phyloP scores from a whole-genome alignment of 2,113 vertebrate species.

The Eurypyga helias region DNA sequence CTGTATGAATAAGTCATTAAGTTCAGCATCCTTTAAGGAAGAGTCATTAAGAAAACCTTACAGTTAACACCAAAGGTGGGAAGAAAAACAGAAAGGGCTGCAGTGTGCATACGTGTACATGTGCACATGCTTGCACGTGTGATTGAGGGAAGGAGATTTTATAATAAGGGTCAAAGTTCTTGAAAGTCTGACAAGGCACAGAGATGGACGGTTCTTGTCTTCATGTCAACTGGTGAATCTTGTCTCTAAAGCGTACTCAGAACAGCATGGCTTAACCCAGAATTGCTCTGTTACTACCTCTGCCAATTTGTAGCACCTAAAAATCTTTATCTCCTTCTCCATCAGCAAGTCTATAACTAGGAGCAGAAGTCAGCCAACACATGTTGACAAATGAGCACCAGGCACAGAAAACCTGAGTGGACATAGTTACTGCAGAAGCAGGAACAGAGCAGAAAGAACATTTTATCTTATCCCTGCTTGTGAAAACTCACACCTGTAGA shows the following conservation, averaged over 20 bases:
- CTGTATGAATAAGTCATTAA: background rate
- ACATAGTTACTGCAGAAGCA: background rate
- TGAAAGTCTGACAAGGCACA: background rate
- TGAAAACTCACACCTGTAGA: background rate
- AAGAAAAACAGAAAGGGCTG: background rate
- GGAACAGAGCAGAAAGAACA: background rate
- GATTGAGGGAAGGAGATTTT: background rate
- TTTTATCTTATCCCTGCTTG: background rate
- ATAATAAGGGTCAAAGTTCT: accelerated
- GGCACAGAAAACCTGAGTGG: background rate
- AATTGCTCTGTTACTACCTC: background rate
- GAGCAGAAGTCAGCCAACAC: background rate
- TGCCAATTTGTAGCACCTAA: background rate
- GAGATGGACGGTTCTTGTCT: background rate
- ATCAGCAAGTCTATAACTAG: background rate
- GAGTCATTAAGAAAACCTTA: background rate
- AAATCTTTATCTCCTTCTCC: background rate
- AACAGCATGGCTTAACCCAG: background rate
- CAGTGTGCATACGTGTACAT: too few relatives aligned
- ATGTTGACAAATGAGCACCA: background rate
- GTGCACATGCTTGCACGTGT: accelerated
- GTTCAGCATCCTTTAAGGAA: background rate
- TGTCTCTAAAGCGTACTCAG: accelerated
- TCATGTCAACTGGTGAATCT: background rate
- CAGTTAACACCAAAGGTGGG: background rate